Percentiles rank a stretch among this genome's conserved stretches.
phyloP scores from a whole-genome alignment of 2,888 invertebrate genomes.

The Stenolophus ochropezus region DNA sequence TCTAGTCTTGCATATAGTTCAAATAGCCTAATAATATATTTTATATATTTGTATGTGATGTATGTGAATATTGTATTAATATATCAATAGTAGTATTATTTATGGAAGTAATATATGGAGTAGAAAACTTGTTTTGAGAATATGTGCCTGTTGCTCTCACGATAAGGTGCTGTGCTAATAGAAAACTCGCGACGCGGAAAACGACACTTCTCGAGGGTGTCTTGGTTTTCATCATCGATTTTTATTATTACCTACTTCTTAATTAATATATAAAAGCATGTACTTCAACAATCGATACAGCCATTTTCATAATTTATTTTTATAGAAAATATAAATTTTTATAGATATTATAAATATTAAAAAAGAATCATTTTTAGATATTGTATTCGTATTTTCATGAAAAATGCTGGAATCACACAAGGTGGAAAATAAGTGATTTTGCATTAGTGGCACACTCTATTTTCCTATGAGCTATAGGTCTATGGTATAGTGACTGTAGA shows the following conservation, averaged over 20 bases:
- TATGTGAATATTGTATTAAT: slow-evolving; percentile 45
- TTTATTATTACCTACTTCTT: neutral
- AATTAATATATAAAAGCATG: neutral
- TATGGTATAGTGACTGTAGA: too few relatives aligned
- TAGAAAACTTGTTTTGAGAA: slow-evolving; percentile 40
- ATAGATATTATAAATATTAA: too few relatives aligned
- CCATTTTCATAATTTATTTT: neutral
- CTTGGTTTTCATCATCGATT: slow-evolving; percentile 14
- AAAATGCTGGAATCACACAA: too few relatives aligned
- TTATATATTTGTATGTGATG: slow-evolving; percentile 46
- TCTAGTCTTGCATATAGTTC: slow-evolving; percentile 45
- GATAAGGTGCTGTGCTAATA: slow-evolving; percentile 54
- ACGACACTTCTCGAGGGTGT: slow-evolving; percentile 35
- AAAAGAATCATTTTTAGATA: too few relatives aligned
- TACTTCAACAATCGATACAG: neutral
- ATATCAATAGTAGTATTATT: slow-evolving; percentile 47
- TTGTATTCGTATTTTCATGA: too few relatives aligned
- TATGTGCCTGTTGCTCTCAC: slow-evolving; percentile 33
- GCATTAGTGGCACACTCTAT: too few relatives aligned
- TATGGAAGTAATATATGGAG: slow-evolving; percentile 54
- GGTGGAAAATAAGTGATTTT: too few relatives aligned
- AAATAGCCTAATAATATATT: slow-evolving; percentile 32
- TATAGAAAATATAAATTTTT: too few relatives aligned
- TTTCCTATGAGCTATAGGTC: too few relatives aligned
- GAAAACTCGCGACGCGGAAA: slow-evolving; percentile 54